Conservation (phyloP, 2,888 invertebrate species). For the Clusia tigrina region DNA sequence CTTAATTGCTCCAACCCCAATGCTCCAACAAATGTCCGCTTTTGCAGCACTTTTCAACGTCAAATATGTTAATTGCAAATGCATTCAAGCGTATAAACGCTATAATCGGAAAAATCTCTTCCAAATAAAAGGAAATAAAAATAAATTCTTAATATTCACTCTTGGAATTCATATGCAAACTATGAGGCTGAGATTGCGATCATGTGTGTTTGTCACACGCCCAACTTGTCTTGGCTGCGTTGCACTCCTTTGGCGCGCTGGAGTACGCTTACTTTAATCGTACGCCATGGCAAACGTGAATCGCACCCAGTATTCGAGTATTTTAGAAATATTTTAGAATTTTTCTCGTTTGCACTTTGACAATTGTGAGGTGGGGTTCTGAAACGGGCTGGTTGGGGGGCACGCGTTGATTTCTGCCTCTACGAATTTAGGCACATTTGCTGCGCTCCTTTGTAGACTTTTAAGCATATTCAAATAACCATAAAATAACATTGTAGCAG, state of each 20-base stretch:
- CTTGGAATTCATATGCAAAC: conserved; percentile 3
- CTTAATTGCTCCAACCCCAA: background rate
- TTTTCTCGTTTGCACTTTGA: background rate
- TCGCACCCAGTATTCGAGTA: conserved; percentile 11
- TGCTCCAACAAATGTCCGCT: background rate
- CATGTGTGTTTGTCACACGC: conserved; percentile 2
- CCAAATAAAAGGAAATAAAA: background rate
- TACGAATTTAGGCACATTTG: background rate
- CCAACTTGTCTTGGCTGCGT: background rate
- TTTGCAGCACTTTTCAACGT: conserved; percentile 16
- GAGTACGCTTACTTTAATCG: conserved; percentile 11
- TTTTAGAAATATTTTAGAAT: background rate
- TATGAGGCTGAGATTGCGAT: too few species aligned
- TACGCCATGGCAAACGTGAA: background rate
- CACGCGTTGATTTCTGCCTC: background rate
- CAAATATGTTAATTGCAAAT: conserved; percentile 30
- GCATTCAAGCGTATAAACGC: conserved; percentile 22
- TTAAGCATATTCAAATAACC: conserved; percentile 28
- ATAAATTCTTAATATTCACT: background rate
- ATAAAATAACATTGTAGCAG: conserved; percentile 36
- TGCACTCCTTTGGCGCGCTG: conserved; percentile 22
- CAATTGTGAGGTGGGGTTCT: background rate
- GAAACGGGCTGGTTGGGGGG: background rate
- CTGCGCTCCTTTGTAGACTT: background rate
- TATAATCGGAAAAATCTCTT: background rate